phyloP scores from a whole-genome alignment of 2,113 vertebrate genomes.

The Pseudorectes ferrugineus region DNA sequence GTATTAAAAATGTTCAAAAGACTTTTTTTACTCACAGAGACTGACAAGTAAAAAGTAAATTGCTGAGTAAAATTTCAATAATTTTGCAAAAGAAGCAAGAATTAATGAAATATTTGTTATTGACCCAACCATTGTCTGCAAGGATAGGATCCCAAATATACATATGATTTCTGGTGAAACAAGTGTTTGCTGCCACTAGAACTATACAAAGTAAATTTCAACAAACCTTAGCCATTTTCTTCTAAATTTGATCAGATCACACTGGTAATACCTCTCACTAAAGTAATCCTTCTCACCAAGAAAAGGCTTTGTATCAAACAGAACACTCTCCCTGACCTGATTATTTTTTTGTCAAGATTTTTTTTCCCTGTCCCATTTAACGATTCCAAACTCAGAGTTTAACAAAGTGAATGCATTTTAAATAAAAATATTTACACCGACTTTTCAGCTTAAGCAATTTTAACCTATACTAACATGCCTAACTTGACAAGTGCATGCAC shows the following conservation, averaged over 20 bases:
- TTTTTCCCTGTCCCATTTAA: not conserved
- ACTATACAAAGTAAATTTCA: not conserved
- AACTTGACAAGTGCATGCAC: not conserved
- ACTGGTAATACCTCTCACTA: not conserved
- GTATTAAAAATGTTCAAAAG: not conserved
- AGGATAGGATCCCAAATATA: not conserved
- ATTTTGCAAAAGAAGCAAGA: not conserved
- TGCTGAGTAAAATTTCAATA: not conserved
- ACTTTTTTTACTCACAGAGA: not conserved
- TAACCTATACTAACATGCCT: not conserved
- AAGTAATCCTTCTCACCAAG: not conserved
- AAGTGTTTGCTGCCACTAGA: not conserved
- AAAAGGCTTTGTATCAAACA: not conserved
- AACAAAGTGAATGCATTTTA: rapidly evolving
- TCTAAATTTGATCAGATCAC: not conserved
- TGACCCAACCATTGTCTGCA: not conserved
- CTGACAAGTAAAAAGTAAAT: not conserved
- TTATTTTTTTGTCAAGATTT: not conserved
- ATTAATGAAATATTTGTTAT: not conserved
- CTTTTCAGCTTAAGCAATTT: not conserved
- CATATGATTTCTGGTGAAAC: not conserved
- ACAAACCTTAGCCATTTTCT: not conserved
- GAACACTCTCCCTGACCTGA: not conserved
- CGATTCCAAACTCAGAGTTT: not conserved
- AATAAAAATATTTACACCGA: not conserved